A percentile compares a stretch with the other conserved stretches of the same genome.
Evolutionary conservation across 2,888 invertebrate species (phyloP).

Genomic region (Cremastobaeus sp.): DNA sequence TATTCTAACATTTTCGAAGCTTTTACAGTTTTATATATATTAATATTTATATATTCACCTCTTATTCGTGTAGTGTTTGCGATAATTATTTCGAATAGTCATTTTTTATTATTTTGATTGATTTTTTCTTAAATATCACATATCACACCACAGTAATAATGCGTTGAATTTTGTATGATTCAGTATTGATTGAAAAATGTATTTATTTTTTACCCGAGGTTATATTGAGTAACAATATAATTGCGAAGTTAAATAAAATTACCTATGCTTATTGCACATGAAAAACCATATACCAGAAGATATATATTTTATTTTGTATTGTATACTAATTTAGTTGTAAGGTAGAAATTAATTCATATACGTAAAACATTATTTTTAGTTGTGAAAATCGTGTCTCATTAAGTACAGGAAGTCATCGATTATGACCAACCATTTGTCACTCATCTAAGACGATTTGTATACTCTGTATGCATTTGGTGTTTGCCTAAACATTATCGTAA

Average conservation of each 20-base stretch:
- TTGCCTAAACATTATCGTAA: conserved; percentile 1
- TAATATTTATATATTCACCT: neutral
- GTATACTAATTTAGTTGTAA: too few relatives aligned
- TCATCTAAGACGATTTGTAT: too few relatives aligned
- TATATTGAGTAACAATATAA: neutral
- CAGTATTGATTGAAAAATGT: neutral
- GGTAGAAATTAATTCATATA: too few relatives aligned
- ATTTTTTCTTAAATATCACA: neutral
- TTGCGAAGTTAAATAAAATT: neutral
- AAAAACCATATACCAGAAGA: too few relatives aligned
- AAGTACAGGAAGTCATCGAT: neutral
- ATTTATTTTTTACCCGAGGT: neutral
- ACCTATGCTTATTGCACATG: neutral
- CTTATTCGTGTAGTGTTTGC: neutral
- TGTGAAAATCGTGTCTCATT: neutral
- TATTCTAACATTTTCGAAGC: conserved; percentile 1
- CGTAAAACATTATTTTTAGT: neutral
- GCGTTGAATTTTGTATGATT: too few relatives aligned
- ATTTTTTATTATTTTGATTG: neutral
- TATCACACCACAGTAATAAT: neutral
- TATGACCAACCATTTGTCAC: neutral
- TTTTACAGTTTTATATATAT: conserved; percentile 3
- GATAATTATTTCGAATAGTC: neutral
- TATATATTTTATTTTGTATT: too few relatives aligned
- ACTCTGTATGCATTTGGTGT: neutral